Conservation (phyloP, 1,140 invertebrate species). For the Neodiprion fabricii region DNA sequence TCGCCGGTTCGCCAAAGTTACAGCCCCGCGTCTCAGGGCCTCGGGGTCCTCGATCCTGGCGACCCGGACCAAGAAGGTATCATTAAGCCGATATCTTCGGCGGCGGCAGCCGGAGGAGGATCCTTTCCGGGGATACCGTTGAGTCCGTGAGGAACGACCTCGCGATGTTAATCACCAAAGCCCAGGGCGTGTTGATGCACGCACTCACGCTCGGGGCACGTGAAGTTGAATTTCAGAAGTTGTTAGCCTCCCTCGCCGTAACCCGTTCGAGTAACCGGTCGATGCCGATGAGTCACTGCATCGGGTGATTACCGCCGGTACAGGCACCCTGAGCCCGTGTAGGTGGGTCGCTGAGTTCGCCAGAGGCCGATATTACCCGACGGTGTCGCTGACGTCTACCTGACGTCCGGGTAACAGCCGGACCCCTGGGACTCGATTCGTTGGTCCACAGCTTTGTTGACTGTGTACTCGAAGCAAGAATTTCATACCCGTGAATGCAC, state of each 20-base stretch:
- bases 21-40: no score
- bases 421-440: background rate
- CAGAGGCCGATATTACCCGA: background rate
- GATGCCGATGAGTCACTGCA: background rate
- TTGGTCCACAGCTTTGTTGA: background rate
- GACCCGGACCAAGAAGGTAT: no score
- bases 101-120: no score
- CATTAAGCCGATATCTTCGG: no score
- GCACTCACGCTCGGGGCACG: background rate
- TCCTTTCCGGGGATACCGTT: background rate
- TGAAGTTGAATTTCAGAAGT: slow-evolving; percentile 5
- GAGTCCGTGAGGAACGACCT: background rate
- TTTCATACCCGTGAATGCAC: no score
- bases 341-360: background rate
- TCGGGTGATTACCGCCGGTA: background rate
- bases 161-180: background rate
- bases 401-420: background rate
- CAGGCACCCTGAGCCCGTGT: background rate
- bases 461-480: no score
- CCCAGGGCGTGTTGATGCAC: background rate
- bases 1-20: no score
- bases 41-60: no score
- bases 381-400: background rate
- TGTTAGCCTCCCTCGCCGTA: background rate
- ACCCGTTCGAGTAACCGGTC: slow-evolving; percentile 4